Percentiles rank a stretch among this genome's conserved stretches.
phyloP scores from a whole-genome alignment of 1,140 invertebrate genomes.

The Aethina tumida region DNA sequence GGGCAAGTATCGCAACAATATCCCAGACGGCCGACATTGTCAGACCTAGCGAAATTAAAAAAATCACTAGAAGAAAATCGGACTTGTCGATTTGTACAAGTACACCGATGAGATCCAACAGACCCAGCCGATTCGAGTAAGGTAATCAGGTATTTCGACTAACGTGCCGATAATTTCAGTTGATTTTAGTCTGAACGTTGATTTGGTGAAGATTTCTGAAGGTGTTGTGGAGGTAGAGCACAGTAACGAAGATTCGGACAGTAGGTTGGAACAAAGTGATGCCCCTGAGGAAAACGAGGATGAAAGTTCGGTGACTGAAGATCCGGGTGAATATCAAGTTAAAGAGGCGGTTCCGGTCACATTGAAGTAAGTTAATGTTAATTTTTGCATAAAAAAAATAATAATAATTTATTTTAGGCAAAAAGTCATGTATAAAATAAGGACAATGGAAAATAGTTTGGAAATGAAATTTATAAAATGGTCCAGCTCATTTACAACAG shows the following conservation, averaged over 20 bases:
- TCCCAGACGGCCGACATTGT: constrained; percentile 14
- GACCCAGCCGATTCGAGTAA: constrained; percentile 32
- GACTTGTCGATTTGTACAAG: constrained; percentile 25
- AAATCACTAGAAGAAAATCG: constrained; percentile 27
- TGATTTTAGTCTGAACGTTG: constrained; percentile 29
- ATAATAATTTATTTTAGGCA: constrained; percentile 18
- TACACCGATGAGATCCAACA: constrained; percentile 19
- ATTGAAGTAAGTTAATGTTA: constrained; percentile 4
- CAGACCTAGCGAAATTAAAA: constrained; percentile 15
- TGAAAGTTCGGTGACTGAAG: constrained; percentile 4
- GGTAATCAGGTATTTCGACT: constrained; percentile 6
- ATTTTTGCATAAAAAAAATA: constrained; percentile 8
- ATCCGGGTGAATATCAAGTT: background rate
- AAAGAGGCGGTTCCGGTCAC: background rate
- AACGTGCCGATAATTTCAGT: constrained; percentile 1
- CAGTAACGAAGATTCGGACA: constrained; percentile 1
- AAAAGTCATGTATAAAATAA: constrained; percentile 14
- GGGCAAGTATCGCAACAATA: constrained; percentile 32
- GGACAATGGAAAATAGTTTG: constrained; percentile 10
- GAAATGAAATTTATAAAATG: constrained; percentile 18
- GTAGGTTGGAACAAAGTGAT: constrained; percentile 9
- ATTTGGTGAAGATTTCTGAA: constrained; percentile 32
- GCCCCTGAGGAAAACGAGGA: constrained; percentile 3
- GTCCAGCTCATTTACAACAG: constrained; percentile 18
- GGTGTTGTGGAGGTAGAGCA: constrained; percentile 19